Conservation (phyloP, 2,888 invertebrate species). For the Nezara viridula region DNA sequence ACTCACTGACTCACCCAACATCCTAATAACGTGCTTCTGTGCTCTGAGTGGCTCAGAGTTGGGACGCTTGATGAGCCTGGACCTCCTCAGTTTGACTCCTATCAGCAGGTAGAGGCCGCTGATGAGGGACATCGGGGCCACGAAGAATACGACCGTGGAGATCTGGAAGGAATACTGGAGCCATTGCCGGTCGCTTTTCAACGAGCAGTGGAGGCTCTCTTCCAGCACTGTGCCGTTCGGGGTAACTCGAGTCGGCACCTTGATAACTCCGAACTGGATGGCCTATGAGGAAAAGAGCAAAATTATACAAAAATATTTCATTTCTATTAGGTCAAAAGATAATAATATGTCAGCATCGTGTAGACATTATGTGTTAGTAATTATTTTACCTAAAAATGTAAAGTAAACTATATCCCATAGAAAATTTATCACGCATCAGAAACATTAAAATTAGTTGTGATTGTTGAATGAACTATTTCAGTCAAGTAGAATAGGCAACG, state of each 20-base stretch:
- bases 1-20: constrained; percentile 78
- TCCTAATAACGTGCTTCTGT: constrained; percentile 78
- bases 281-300: constrained; percentile 65
- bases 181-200: constrained; percentile 73
- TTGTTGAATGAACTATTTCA: no score
- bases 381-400: no score
- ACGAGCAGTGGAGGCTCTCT: constrained; percentile 72
- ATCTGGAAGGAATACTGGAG: constrained; percentile 72
- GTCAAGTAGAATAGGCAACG: no score
- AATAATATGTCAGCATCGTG: no score
- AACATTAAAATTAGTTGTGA: no score
- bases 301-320: no score
- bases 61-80: constrained; percentile 67
- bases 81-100: constrained; percentile 71
- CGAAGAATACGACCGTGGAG: constrained; percentile 76
- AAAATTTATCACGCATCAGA: no score
- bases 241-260: constrained; percentile 68
- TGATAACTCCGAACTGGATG: constrained; percentile 74
- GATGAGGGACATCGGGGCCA: constrained; percentile 76
- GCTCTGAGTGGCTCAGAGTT: constrained; percentile 62
- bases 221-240: constrained; percentile 68
- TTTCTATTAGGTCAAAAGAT: no score
- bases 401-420: no score
- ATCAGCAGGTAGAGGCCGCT: constrained; percentile 73
- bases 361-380: no score